Base-by-base conservation (phyloP, 2,113 vertebrate genomes). In the Dolichotis patagonum region DNA sequence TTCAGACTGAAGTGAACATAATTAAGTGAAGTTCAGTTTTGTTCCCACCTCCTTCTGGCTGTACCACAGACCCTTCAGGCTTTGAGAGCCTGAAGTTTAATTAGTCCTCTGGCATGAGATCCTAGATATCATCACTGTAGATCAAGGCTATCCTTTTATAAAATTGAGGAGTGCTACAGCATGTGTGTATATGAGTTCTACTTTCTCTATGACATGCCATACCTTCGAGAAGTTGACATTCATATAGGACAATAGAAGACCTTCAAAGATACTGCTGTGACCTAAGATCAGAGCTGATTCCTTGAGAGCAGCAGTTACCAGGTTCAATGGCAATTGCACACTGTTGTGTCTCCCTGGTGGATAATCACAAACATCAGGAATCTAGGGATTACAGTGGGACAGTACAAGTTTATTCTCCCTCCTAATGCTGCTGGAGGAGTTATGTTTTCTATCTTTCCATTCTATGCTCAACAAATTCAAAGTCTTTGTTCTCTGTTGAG, bases 401-500 rank as follows among this genome's bases (percentile, higher is more conserved):
- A 71, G 11, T 4, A 41, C 41, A 65, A 83, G 52, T 13, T 89
- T 73, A 52, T 19, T 62, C 24, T 65, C 56, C n/a, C 16, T 85
- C 16, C 3, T 85, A 17, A 1, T 20, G 41, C 16, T 35, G 13
- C 16, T 35, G 13, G 17, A 38, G 54, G 56, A 10, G 32, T 28
- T 83, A 49, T 77, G 2, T 16, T 94, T 95, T 49, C 46, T 69
- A 2, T 26, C 38, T 54, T 65, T 94, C 24, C 56, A 56, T 54
- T 96, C 16, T 86, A 63, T 56, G 13, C 22, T 87, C 13, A 89
- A n/a, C 94, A 95, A 71, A 73, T 80, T 43, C 80, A 75, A 88
- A 91, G 28, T 93, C 32, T 67, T 91, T 0, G 56, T 95, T 97
- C 56, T 41, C n/a, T 91, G 19, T 93, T 13, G 32, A 41, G 38